Conservation (phyloP, 2,888 invertebrate genomes). For the Stenolophus ochropezus region DNA sequence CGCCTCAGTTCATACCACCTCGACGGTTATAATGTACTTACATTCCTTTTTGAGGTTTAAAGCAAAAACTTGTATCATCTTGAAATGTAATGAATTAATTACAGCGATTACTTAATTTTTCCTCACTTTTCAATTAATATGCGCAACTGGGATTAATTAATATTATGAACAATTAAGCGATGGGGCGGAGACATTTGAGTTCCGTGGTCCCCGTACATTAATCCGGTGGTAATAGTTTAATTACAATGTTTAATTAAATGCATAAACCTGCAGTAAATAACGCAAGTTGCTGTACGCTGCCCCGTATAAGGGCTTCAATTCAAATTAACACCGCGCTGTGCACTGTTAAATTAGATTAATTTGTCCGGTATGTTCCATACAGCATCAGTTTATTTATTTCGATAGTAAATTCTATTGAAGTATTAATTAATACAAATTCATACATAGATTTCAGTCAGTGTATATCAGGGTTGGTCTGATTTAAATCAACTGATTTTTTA, state of each 20-base stretch:
- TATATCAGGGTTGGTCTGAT: no score
- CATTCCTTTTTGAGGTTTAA: no score
- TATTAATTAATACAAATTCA: no score
- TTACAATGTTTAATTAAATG: slow-evolving; percentile 22
- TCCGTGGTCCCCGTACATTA: background rate
- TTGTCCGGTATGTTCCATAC: no score
- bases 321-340: background rate
- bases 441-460: no score
- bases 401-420: no score
- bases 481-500: no score
- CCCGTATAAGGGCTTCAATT: background rate
- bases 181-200: background rate
- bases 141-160: background rate
- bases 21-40: no score
- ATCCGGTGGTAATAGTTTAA: slow-evolving; percentile 24
- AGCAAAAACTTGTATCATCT: background rate
- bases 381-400: no score
- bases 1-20: no score
- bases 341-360: background rate
- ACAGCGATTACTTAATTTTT: background rate
- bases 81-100: background rate
- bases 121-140: background rate
- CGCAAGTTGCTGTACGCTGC: background rate
- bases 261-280: slow-evolving; percentile 37
- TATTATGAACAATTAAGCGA: slow-evolving; percentile 22